Conservation (phyloP, 2,797 vertebrate genomes). For the Perdix hodgsoniae region DNA sequence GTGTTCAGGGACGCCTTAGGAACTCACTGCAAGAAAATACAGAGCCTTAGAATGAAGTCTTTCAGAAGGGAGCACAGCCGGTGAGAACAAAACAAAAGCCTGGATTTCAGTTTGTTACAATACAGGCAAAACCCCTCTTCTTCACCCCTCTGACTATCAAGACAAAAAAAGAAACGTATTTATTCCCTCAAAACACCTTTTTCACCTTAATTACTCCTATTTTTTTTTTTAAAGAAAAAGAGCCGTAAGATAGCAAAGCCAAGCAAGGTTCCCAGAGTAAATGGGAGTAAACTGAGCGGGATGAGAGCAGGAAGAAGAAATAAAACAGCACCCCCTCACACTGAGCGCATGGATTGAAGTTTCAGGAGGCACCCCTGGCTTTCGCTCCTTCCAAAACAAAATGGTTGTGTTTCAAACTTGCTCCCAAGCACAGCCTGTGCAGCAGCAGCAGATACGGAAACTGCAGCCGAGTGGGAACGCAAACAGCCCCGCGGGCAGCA, state of each 20-base stretch:
- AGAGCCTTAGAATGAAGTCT: not conserved
- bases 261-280: not conserved
- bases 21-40: not conserved
- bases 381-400: not conserved
- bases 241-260: not conserved
- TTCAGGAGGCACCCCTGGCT: not conserved
- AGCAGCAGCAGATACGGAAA: not conserved
- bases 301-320: not conserved
- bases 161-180: not conserved
- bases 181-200: not conserved
- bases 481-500: fast-evolving
- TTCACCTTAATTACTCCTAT: not conserved
- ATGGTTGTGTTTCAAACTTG: not conserved
- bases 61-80: not conserved
- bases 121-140: not conserved
- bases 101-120: not conserved
- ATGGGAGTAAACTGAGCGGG: fast-evolving
- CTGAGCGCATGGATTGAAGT: fast-evolving
- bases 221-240: not conserved
- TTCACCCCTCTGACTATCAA: not conserved
- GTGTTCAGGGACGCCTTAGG: not conserved
- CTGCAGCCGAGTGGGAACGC: not conserved
- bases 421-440: not conserved
- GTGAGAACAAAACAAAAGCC: not conserved
- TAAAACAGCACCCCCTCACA: not conserved